Conservation (phyloP, 2,113 vertebrate genomes). For the Abramis brama region DNA sequence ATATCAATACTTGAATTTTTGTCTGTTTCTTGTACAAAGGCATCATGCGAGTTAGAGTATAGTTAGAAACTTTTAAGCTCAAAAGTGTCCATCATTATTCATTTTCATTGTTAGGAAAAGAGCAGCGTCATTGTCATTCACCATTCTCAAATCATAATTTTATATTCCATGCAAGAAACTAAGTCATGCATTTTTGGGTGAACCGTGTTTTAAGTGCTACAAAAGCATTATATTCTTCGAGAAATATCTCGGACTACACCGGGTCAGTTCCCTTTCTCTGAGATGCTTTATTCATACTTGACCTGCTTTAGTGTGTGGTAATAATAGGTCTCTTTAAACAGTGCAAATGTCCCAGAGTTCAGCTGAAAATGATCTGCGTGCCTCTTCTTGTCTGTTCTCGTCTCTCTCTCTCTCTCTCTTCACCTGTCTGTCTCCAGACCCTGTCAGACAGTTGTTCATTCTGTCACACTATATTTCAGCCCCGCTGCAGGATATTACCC, state of each 20-base stretch:
- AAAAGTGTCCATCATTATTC: background rate
- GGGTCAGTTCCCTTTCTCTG: background rate
- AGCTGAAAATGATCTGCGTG: slow-evolving; percentile 4
- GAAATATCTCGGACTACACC: background rate
- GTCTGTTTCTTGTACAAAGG: background rate
- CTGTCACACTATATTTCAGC: slow-evolving; percentile 18
- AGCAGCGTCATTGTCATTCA: background rate
- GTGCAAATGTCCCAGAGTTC: background rate
- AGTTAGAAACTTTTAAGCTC: background rate
- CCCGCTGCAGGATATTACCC: slow-evolving; percentile 45
- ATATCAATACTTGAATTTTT: background rate
- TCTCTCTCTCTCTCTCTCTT: background rate
- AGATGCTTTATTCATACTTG: background rate
- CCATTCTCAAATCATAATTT: background rate
- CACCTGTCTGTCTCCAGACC: background rate
- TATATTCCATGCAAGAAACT: background rate
- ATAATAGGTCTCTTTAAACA: slow-evolving; percentile 5
- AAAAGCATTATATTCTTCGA: background rate
- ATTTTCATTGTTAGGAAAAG: slow-evolving; percentile 1
- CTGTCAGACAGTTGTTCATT: slow-evolving; percentile 10
- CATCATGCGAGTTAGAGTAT: background rate
- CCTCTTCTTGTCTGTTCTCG: slow-evolving; percentile 4
- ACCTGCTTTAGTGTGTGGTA: background rate
- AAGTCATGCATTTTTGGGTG: background rate
- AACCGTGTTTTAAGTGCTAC: background rate